Percentiles rank a stretch among this genome's conserved stretches.
Evolutionary conservation across 1,140 invertebrate genomes (phyloP).

Genomic region (Drosophila truncata): DNA sequence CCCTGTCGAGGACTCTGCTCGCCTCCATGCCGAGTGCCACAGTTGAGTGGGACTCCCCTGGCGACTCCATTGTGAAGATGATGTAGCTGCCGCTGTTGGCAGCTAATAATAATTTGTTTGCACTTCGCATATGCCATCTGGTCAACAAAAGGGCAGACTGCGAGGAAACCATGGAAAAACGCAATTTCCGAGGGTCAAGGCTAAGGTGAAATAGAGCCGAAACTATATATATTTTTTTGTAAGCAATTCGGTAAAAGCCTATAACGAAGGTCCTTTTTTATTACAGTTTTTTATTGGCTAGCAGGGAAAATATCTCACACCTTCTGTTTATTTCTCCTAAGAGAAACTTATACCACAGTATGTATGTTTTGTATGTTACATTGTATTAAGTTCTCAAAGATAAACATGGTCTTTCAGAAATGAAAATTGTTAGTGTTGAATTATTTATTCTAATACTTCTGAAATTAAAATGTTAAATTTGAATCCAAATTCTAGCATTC

Average conservation of each 20-base stretch:
- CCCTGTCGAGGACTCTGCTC: conserved; percentile 47
- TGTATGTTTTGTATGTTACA: too few relatives aligned
- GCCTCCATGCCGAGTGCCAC: conserved; percentile 21
- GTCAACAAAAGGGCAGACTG: conserved; percentile 36
- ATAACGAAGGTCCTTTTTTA: background rate
- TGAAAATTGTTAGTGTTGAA: too few relatives aligned
- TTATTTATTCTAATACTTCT: too few relatives aligned
- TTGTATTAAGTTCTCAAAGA: background rate
- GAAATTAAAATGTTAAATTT: too few relatives aligned
- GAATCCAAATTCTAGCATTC: background rate
- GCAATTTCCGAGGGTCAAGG: conserved; percentile 25
- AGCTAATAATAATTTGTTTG: conserved; percentile 83
- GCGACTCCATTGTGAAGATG: conserved; percentile 74
- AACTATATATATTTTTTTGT: background rate
- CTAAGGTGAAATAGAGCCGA: background rate
- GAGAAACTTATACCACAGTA: background rate
- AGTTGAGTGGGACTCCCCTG: conserved; percentile 73
- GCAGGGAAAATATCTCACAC: background rate
- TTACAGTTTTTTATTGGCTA: background rate
- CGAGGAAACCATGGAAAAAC: conserved; percentile 12
- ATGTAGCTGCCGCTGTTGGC: conserved; percentile 73
- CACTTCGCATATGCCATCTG: conserved; percentile 79
- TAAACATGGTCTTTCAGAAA: background rate
- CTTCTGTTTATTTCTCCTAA: too few relatives aligned
- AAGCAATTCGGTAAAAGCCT: conserved; percentile 8